Evolutionary conservation across 1,140 invertebrate genomes (phyloP), one percentile per base, ranked within the genome.

Genomic region (Anastrepha ludens): DNA sequence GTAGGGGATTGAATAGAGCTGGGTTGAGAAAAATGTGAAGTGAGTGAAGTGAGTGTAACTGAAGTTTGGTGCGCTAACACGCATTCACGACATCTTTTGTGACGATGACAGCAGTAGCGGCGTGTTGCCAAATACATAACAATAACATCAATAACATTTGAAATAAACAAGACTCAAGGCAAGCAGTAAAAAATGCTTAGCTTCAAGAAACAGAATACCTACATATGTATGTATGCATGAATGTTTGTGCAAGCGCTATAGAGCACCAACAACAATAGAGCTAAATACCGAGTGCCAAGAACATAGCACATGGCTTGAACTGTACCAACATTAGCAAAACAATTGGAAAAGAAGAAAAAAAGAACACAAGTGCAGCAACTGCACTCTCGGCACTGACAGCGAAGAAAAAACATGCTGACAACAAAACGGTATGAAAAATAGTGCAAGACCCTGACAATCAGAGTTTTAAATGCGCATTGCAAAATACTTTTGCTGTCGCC

Each of bases 381-480:
- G 17, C 85, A 15, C n/a, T 29, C 85, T 59, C 58, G 55, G 20
- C 29, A 29, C 6, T 41, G 9, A 86, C 13, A 11, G 50, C 17
- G 17, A 15, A 85, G 6, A 86, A 86, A 60, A 62, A 86, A 86
- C 55, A 86, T 86, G 85, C 55, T 62, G 85, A 62, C 55, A 60
- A 62, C 55, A 86, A 86, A 86, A 86, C 29, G 59, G 11, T 59
- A 62, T 60, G 59, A 60, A 86, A 62, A 86, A 86, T 86, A 86
- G 85, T 86, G 85, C 85, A 86, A 86, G 85, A 86, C 85, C 85
- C 85, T 60, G 85, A 86, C 85, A 86, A 86, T 86, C 85, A 86
- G 59, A 60, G 85, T 86, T 86, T 74, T 59, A 86, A 86, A 86
- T 86, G 58, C 85, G 85, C 85, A 86, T 86, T 86, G 85, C 85